Evolutionary conservation across 2,113 vertebrate species (phyloP).

Genomic region (Tympanuchus pallidicinctus): DNA sequence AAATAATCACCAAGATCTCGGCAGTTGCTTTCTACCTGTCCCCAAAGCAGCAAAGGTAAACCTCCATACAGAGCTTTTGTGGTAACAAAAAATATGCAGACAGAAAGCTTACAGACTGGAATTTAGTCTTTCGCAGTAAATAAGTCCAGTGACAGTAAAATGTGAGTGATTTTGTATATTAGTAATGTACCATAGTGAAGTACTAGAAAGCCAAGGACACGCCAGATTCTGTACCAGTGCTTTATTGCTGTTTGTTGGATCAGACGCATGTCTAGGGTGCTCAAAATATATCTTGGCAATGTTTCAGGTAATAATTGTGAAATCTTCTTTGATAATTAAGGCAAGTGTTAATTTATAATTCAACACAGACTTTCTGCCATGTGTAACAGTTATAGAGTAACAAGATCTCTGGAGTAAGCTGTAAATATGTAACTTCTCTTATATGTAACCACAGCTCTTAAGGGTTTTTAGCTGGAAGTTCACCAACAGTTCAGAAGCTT

Average conservation of each 20-base stretch:
- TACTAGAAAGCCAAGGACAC: background rate
- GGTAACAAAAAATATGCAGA: background rate
- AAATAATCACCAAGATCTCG: background rate
- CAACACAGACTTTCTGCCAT: background rate
- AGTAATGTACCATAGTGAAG: background rate
- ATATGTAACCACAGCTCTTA: background rate
- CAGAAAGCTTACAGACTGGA: background rate
- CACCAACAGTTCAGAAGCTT: background rate
- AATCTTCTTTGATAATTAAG: background rate
- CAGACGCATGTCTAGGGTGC: background rate
- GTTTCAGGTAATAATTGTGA: background rate
- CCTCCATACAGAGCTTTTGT: background rate
- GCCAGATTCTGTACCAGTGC: background rate
- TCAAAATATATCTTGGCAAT: background rate
- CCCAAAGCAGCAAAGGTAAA: background rate
- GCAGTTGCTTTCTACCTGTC: fast-evolving
- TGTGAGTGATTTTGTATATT: background rate
- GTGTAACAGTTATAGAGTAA: constrained; percentile 2
- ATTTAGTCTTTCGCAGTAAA: background rate
- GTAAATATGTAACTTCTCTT: background rate
- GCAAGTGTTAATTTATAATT: background rate
- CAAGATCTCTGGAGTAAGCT: background rate
- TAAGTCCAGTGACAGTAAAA: background rate
- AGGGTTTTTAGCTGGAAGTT: background rate
- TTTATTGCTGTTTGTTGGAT: background rate